These are phyloP conservation scores for Micrasema longulum DNA, from an alignment of 1,140 invertebrate species.

Conservation along the genomic window DNA sequence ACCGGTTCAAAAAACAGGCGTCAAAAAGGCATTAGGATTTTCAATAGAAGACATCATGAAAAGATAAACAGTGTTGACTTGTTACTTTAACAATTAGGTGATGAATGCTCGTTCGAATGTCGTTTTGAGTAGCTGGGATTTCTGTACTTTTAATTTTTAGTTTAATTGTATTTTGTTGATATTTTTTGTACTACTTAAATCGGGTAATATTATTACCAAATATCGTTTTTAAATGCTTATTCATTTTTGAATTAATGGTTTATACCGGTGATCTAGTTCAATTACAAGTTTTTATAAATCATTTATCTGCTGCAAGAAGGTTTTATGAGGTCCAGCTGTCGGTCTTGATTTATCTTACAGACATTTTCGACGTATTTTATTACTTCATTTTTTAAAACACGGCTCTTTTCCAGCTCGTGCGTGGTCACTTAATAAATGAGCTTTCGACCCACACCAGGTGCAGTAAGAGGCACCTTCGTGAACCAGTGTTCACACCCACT, in stretches of 20 bases:
- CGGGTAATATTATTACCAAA: constrained; percentile 14
- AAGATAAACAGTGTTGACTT: constrained; percentile 66
- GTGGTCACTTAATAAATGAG: constrained; percentile 33
- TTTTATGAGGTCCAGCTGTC: not conserved
- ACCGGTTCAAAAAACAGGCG: constrained; percentile 55
- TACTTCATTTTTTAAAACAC: constrained; percentile 32
- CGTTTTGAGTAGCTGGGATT: constrained; percentile 27
- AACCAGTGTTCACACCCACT: constrained; percentile 21
- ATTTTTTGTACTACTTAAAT: constrained; percentile 3
- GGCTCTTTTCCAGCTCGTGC: constrained; percentile 16
- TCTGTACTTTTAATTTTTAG: constrained; percentile 27
- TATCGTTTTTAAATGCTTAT: constrained; percentile 6
- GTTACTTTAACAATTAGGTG: not conserved
- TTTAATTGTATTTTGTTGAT: not conserved
- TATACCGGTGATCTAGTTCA: constrained; percentile 1
- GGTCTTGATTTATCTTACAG: constrained; percentile 19
- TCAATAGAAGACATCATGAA: constrained; percentile 87
- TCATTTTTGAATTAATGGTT: not conserved
- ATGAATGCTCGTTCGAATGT: constrained; percentile 5
- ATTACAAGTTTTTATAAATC: constrained; percentile 1
- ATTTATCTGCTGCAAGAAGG: not conserved
- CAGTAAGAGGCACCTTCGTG: constrained; percentile 20
- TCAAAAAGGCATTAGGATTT: constrained; percentile 76
- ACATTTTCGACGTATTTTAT: constrained; percentile 20
- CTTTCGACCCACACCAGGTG: constrained; percentile 30